These are phyloP conservation scores for Rhadinocentrus ornatus DNA, from an alignment of 2,797 vertebrate genomes.

Conservation along the genomic window DNA sequence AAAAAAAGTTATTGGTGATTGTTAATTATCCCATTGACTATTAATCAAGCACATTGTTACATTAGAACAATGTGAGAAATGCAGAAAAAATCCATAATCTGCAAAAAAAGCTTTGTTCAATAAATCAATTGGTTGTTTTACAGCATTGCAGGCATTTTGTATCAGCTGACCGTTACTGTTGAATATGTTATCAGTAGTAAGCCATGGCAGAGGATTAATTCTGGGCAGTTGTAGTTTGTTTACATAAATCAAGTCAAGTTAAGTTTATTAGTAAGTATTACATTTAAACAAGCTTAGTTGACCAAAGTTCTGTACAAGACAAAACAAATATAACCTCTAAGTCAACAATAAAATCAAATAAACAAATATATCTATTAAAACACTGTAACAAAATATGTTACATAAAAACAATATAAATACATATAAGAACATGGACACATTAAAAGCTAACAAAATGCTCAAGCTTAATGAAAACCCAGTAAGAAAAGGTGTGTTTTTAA, in stretches of 20 bases:
- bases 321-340: too few species aligned
- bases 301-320: too few species aligned
- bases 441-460: too few species aligned
- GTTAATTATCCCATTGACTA: conserved; percentile 8
- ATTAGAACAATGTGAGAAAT: not conserved
- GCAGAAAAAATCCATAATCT: not conserved
- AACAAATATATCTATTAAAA: too few species aligned
- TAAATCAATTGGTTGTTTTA: not conserved
- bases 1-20: conserved; percentile 13
- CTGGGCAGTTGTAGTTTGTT: conserved; percentile 1
- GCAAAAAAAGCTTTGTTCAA: not conserved
- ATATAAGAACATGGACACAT: too few species aligned
- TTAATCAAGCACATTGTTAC: not conserved
- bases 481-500: too few species aligned
- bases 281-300: too few species aligned
- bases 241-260: not conserved
- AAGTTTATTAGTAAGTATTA: too few species aligned
- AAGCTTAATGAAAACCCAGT: too few species aligned
- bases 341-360: too few species aligned
- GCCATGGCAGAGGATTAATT: not conserved
- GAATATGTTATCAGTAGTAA: not conserved
- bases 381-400: too few species aligned
- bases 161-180: conserved; percentile 3
- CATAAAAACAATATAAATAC: too few species aligned
- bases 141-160: not conserved